Evolutionary conservation across 2,113 vertebrate genomes (phyloP).

Genomic region (Nettapus auritus): DNA sequence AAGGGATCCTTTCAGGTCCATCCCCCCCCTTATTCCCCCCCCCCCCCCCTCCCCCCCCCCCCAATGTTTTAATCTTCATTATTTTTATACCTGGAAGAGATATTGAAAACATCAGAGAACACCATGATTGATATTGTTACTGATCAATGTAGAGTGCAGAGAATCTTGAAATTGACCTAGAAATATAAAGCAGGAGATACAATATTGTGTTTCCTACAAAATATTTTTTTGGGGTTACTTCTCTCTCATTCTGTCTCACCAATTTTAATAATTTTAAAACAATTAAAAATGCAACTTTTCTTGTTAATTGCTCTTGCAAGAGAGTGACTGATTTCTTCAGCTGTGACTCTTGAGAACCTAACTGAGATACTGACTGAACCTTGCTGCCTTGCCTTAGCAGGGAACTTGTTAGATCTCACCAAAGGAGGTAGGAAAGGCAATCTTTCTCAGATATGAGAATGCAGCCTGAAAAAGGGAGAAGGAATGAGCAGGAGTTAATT

Average conservation of each 20-base stretch:
- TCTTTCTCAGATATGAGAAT: background rate
- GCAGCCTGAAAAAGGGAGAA: background rate
- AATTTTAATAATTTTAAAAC: background rate
- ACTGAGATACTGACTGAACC: background rate
- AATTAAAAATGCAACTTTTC: background rate
- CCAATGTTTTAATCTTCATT: conserved; percentile 40
- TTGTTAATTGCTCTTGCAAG: background rate
- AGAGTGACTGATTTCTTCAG: background rate
- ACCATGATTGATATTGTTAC: conserved; percentile 17
- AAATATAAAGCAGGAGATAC: background rate
- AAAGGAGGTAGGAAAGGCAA: background rate
- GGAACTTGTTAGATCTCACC: background rate
- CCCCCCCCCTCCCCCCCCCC: background rate
- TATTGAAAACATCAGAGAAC: background rate
- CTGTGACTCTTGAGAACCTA: background rate
- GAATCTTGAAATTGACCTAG: background rate
- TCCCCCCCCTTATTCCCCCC: too few relatives aligned
- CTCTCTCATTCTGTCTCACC: background rate
- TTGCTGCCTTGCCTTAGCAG: background rate
- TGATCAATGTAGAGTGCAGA: background rate
- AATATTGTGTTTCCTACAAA: background rate
- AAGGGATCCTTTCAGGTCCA: background rate
- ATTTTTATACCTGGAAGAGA: conserved; percentile 6
- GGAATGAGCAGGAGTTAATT: background rate
- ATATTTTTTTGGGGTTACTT: background rate